Evolutionary conservation across 2,797 vertebrate species (phyloP), one percentile per base, ranked within the genome.

Genomic region (Acipenser oxyrinchus): DNA sequence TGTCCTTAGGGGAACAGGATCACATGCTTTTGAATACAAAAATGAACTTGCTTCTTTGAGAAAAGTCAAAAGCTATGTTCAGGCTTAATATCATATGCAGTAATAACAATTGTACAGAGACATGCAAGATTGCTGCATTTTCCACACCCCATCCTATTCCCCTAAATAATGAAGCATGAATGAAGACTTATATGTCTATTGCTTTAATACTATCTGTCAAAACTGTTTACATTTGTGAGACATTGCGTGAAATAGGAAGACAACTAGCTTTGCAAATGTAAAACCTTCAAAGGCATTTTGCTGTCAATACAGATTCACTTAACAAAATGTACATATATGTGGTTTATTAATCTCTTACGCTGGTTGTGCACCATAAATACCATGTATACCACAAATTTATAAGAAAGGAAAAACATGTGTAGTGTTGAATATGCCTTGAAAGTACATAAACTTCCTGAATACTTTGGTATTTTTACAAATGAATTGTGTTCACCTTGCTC

Each of bases 141-240:
- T n/a, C 12, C 2, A 58, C 11, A 58, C 12, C 12, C n/a, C 10
- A 58, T 58, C 11, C 55, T n/a, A 58, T 11, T 11, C 12, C 12
- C 12, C 55, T n/a, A 58, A 58, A 58, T 58, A 58, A 58, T 58
- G 12, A 58, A 58, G 55, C 55, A 58, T n/a, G 12, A 58, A 58
- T 58, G 55, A 58, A 7, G 11, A 58, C 10, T 58, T 58, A 7
- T 6, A 62, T 62, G 10, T 18, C 6, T 62, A 48, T 37, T 23
- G 18, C 7, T 62, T 37, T 62, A 58, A 48, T 4, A 13, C 55
- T 10, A 13, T 58, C 8, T n/a, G 12, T 58, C 15, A 13, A 37
- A 37, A 37, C 37, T 37, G 37, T 37, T 5, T 37, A 37, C 37
- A 37, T 37, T 37, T 37, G 37, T 37, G 12, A 58, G 12, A n/a